Conservation (phyloP, 64 coral and sea anemone genomes). For the Pocillopora damicornis region DNA sequence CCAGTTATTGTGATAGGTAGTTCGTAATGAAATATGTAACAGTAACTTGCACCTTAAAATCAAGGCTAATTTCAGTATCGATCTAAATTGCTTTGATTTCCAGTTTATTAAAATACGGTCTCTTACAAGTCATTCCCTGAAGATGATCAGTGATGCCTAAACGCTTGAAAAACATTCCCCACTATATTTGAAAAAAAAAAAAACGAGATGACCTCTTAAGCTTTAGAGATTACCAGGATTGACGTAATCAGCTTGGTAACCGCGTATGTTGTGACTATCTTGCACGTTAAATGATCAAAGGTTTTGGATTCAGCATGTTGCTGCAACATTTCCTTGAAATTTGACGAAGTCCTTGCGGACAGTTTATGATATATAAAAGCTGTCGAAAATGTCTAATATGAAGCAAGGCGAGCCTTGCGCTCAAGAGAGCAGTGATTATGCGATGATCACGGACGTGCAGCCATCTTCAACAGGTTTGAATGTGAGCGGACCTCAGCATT, state of each 20-base stretch:
- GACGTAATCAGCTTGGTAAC: slow-evolving; percentile 10
- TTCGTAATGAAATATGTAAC: too few relatives aligned
- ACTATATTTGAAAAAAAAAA: too few relatives aligned
- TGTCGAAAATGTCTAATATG: slow-evolving; percentile 15
- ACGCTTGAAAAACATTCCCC: too few relatives aligned
- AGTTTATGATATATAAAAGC: not conserved
- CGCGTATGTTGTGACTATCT: not conserved
- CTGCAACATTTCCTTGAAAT: not conserved
- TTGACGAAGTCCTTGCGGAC: not conserved
- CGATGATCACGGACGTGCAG: slow-evolving; percentile 3
- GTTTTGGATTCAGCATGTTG: not conserved
- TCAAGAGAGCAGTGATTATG: slow-evolving; percentile 2
- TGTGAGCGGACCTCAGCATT: not conserved
- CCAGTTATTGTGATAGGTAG: too few relatives aligned
- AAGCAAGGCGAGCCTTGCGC: not conserved
- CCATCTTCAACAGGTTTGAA: slow-evolving; percentile 26
- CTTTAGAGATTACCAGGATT: not conserved
- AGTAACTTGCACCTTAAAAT: too few relatives aligned
- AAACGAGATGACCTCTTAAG: too few relatives aligned
- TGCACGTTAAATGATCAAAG: not conserved
- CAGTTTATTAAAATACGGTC: too few relatives aligned
- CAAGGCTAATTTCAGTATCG: too few relatives aligned
- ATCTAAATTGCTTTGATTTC: too few relatives aligned
- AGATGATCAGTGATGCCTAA: too few relatives aligned
- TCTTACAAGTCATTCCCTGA: too few relatives aligned